A percentile compares a stretch with the other conserved stretches of the same genome.
These are phyloP conservation scores for Idaea aversata DNA, from an alignment of 2,888 invertebrate genomes.

Conservation along the genomic window DNA sequence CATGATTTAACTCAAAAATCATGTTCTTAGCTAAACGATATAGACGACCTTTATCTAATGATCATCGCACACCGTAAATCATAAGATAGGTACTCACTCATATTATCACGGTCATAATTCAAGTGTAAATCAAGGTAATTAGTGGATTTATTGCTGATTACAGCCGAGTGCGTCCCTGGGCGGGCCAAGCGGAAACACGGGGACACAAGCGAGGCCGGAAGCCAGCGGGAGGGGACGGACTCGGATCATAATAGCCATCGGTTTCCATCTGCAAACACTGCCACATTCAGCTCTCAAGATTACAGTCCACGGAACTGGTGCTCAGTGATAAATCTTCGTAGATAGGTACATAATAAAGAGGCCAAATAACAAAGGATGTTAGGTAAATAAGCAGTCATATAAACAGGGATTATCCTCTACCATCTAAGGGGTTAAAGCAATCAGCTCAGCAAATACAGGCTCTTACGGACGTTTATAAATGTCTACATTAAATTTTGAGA, in stretches of 20 bases:
- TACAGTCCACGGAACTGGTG: not conserved
- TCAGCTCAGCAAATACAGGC: too few relatives aligned
- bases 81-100: not conserved
- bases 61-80: not conserved
- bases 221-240: slow-evolving; percentile 28
- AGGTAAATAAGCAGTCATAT: not conserved
- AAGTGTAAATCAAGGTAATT: slow-evolving; percentile 14
- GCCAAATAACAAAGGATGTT: not conserved
- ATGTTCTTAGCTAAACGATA: not conserved
- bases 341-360: not conserved
- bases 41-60: not conserved
- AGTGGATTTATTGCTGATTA: slow-evolving; percentile 20
- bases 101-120: slow-evolving; percentile 2
- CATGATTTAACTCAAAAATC: not conserved
- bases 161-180: slow-evolving; percentile 23
- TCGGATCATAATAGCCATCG: slow-evolving; percentile 30
- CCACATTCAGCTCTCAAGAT: slow-evolving; percentile 1
- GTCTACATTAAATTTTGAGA: too few relatives aligned
- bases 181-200: slow-evolving; percentile 28
- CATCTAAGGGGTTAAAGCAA: slow-evolving; percentile 21
- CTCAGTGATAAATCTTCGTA: not conserved
- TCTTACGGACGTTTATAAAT: too few relatives aligned
- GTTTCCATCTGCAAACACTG: slow-evolving; percentile 29
- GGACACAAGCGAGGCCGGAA: slow-evolving; percentile 29
- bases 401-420: slow-evolving; percentile 4